A percentile compares a stretch with the other conserved stretches of the same genome.
Conservation (phyloP, 2,888 invertebrate genomes). For the Stegana nigrithorax region DNA sequence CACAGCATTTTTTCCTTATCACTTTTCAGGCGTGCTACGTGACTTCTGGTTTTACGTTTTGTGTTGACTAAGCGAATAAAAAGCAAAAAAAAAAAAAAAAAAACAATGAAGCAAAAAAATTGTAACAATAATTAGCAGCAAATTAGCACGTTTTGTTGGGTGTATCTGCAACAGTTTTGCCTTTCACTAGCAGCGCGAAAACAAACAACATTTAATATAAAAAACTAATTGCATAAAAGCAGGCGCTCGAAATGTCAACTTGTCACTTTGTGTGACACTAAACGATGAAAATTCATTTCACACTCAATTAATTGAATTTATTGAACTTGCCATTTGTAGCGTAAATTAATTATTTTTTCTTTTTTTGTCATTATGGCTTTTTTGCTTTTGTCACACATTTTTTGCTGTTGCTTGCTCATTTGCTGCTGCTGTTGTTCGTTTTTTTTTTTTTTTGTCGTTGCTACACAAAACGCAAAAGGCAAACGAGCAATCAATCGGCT, state of each 20-base stretch:
- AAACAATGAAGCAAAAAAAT: neutral
- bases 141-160: neutral
- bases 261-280: neutral
- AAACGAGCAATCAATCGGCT: too few species aligned
- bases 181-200: too few species aligned
- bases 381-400: too few species aligned
- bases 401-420: too few species aligned
- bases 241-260: neutral
- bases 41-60: slow-evolving; percentile 38
- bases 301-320: slow-evolving; percentile 6
- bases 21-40: slow-evolving; percentile 11
- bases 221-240: neutral
- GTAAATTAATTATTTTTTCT: too few species aligned
- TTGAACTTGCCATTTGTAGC: too few species aligned
- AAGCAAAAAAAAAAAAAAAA: slow-evolving; percentile 17
- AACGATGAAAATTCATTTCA: neutral
- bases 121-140: neutral
- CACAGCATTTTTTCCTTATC: slow-evolving; percentile 40
- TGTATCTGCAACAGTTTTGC: too few species aligned
- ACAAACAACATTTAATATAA: too few species aligned
- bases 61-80: slow-evolving; percentile 3
- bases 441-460: too few species aligned
- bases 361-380: too few species aligned
- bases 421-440: too few species aligned
- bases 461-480: too few species aligned